phyloP scores from a whole-genome alignment of 2,797 vertebrate genomes.

The Gymnodraco acuticeps region DNA sequence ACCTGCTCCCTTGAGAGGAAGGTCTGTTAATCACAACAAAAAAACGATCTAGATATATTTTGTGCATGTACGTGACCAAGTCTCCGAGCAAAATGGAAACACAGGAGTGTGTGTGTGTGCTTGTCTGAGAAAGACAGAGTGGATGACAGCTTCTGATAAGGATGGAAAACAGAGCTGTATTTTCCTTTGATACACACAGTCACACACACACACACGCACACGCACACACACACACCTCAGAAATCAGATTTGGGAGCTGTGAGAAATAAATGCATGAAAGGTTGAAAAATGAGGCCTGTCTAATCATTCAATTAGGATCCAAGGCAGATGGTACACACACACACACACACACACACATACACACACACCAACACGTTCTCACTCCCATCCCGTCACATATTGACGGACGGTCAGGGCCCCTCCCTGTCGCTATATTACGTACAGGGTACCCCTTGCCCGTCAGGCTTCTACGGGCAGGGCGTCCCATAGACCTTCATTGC shows the following conservation, averaged over 20 bases:
- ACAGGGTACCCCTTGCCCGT: too few species aligned
- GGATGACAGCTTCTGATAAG: slow-evolving; percentile 68
- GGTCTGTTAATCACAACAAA: too few species aligned
- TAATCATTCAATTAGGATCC: slow-evolving; percentile 77
- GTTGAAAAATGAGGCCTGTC: slow-evolving; percentile 78
- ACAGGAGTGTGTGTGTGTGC: slow-evolving; percentile 31
- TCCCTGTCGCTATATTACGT: too few species aligned
- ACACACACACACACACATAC: slow-evolving; percentile 49
- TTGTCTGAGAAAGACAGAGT: slow-evolving; percentile 32
- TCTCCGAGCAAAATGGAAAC: slow-evolving; percentile 37
- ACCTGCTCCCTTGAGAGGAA: too few species aligned
- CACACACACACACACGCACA: slow-evolving; percentile 33
- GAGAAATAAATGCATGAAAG: slow-evolving; percentile 76
- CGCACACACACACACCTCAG: slow-evolving; percentile 39
- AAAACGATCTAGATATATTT: too few species aligned
- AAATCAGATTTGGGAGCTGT: slow-evolving; percentile 77
- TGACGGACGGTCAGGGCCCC: too few species aligned
- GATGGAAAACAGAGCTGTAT: slow-evolving; percentile 63
- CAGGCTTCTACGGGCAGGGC: too few species aligned
- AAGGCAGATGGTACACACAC: slow-evolving; percentile 76
- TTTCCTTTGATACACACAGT: slow-evolving; percentile 56
- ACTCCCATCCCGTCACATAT: too few species aligned
- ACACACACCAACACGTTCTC: too few species aligned
- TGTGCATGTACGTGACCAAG: slow-evolving; percentile 51
- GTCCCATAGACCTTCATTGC: too few species aligned